Base-by-base conservation (phyloP, 2,797 vertebrate species). In the Sebastolobus alascanus region DNA sequence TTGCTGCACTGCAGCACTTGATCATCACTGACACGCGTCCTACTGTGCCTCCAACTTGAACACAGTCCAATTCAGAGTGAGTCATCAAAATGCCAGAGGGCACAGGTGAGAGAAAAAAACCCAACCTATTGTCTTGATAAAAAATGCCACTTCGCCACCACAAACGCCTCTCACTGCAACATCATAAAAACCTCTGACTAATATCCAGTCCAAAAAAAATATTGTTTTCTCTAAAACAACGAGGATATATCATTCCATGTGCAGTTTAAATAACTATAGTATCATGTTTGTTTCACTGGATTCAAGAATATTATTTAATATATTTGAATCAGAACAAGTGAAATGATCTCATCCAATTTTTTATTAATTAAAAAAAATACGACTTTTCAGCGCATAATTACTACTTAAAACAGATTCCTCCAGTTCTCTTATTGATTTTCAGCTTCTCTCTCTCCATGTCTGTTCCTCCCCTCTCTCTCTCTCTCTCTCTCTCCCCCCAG, bases 341-440 rank as follows among this genome's bases (percentile, higher is more conserved):
- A 55, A 60, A 79, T 60, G 0, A 60, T 71, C 31, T 73, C 33
- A 38, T 40, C 33, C 18, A 35, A 9, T 54, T 38, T 61, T 4
- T 72, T 2, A 29, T 59, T 65, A 54, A 33, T 64, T 77, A 20
- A 4, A 18, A 18, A 68, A 77, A 80, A 18, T 5, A 38, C 0
- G 43, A 79, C 40, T 68, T 73, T 73, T 43, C 46, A 63, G 65
- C 20, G 16, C 18, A 64, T 82, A 69, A 77, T 85, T 66, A 83
- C 55, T 66, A 61, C 70, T 85, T 71, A 68, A 86, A 90, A 75
- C 60, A 77, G 76, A 78, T 78, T 80, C 79, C 79, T 87, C 33
- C 77, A 61, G 82, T 73, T 73, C 71, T 82, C 77, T 75, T 85
- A 86, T 90, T 91, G 93, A 90, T 92, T 92, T 87, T 56, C 73